A percentile compares a stretch with the other conserved stretches of the same genome.
Conservation (phyloP, 2,797 vertebrate species). For the Rhabdophis nuchalis region DNA sequence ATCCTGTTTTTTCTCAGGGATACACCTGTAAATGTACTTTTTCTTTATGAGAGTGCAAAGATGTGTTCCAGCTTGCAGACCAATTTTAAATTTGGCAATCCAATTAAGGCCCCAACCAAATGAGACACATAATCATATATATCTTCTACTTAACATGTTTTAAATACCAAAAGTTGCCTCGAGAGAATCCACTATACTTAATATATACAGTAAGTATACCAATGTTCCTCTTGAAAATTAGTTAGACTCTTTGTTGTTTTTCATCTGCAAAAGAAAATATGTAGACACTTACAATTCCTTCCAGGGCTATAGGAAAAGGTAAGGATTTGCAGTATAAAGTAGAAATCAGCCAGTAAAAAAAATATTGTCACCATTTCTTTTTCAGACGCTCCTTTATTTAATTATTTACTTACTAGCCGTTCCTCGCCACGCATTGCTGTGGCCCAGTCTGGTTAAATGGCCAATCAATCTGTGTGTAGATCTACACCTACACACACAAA, state of each 20-base stretch:
- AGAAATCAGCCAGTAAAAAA: background rate
- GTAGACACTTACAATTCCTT: background rate
- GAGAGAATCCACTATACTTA: background rate
- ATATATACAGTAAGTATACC: background rate
- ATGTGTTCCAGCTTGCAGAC: background rate
- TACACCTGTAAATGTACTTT: background rate
- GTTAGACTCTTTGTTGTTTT: background rate
- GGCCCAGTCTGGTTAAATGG: too few relatives aligned
- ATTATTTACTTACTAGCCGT: background rate
- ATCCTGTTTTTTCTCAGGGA: background rate
- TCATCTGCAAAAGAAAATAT: background rate
- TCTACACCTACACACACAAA: too few relatives aligned
- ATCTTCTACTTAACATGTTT: background rate
- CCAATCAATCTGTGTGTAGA: too few relatives aligned
- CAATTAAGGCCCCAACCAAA: background rate
- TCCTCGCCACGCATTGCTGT: too few relatives aligned
- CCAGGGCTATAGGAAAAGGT: background rate
- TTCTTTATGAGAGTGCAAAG: background rate
- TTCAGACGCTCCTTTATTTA: background rate
- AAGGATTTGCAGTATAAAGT: background rate
- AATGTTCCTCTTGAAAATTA: background rate
- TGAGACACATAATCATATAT: background rate
- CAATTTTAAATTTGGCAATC: background rate
- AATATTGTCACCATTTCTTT: background rate
- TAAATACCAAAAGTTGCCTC: background rate